Percentiles rank a stretch among this genome's conserved stretches.
phyloP scores from a whole-genome alignment of 2,888 invertebrate genomes.

The Aphodius granarius region DNA sequence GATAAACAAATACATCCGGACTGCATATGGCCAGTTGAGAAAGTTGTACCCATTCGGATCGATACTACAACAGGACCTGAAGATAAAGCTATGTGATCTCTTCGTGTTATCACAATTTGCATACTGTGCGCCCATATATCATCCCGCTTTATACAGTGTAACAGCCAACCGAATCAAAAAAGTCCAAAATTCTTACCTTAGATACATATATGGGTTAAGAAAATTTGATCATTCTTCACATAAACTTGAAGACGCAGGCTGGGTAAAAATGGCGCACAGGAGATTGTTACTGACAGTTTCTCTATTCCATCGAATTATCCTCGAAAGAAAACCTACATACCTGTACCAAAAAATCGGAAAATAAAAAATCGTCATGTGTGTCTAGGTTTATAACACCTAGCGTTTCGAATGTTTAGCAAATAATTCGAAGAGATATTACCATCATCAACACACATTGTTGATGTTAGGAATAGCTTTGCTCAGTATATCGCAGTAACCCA shows the following conservation, averaged over 20 bases:
- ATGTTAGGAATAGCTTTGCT: too few relatives aligned
- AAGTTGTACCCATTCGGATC: too few relatives aligned
- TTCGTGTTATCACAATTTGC: not conserved
- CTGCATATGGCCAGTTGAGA: too few relatives aligned
- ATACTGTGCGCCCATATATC: not conserved
- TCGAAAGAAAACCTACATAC: slow-evolving; percentile 3
- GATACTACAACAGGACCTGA: too few relatives aligned
- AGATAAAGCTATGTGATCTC: too few relatives aligned
- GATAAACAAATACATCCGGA: too few relatives aligned
- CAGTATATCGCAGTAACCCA: too few relatives aligned
- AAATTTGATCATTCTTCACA: slow-evolving; percentile 10
- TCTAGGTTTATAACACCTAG: too few relatives aligned
- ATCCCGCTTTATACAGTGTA: not conserved
- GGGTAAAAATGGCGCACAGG: not conserved
- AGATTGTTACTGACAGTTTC: not conserved
- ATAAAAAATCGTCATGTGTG: too few relatives aligned
- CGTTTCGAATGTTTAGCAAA: too few relatives aligned
- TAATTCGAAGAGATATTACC: too few relatives aligned
- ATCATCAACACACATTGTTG: too few relatives aligned
- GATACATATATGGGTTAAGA: not conserved
- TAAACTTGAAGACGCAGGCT: not conserved
- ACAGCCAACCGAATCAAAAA: not conserved
- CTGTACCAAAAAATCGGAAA: slow-evolving; percentile 1
- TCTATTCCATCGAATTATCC: not conserved
- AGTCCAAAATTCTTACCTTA: slow-evolving; percentile 8